Evolutionary conservation across 2,797 vertebrate species (phyloP), one percentile per base, ranked within the genome.

Genomic region (Somateria mollissima): DNA sequence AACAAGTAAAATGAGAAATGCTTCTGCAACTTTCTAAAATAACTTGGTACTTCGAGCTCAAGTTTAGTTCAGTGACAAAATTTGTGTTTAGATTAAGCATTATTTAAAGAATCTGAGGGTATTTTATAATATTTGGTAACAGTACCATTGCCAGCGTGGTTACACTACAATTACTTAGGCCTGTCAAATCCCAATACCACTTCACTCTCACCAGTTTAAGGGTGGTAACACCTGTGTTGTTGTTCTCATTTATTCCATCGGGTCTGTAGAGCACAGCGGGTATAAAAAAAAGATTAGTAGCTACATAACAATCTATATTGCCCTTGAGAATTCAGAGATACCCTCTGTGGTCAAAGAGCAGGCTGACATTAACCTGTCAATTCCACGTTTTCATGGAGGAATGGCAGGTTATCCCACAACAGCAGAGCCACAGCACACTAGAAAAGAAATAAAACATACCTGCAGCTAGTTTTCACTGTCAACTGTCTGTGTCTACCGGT

Each of bases 401-500:
- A 80, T 0, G 4, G 17, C 13, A 0, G 0, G 20, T 20, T 34
- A 53, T 21, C 49, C 60, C 73, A 37, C 61, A 51, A 21, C 0
- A 58, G 65, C 74, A 80, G 13, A 11, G n/a, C 5, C 51, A 54
- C 77, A 75, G 49, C 13, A 67, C 37, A 10, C 13, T 37, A 18
- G 25, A 41, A 62, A 77, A 90, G 30, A 43, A 71, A 15, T 8
- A 4, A 12, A 84, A 75, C 39, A 53, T 0, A 5, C 2, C 3
- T 45, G 51, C 32, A 37, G 21, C 0, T 73, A 10, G 15, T 49
- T 73, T 89, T 30, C 34, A 25, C 17, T 30, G 10, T 6, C 11
- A 36, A 6, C n/a, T 58, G 11, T 5, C 37, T 36, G 2, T 7
- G 4, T 43, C 24, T 79, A 54, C 16, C 39, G 49, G 21, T 18